Percentiles rank a stretch among this genome's conserved stretches.
Evolutionary conservation across 1,140 invertebrate genomes (phyloP).

Genomic region (Cylas formicarius): DNA sequence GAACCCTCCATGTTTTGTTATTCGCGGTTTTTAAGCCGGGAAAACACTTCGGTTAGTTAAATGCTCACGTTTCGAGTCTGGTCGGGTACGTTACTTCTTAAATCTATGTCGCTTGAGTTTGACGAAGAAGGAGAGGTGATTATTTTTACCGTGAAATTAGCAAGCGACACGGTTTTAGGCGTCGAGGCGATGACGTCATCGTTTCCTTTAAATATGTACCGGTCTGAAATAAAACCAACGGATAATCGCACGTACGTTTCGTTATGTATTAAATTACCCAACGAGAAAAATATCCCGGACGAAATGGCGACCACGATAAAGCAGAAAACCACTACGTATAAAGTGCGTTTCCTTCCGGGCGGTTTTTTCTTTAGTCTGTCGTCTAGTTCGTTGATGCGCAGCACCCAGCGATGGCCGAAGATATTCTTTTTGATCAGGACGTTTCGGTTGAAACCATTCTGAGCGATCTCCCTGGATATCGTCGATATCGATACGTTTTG

Average conservation of each 20-base stretch:
- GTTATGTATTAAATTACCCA: constrained; percentile 26
- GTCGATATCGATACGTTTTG: constrained; percentile 24
- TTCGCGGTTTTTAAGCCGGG: too few species aligned
- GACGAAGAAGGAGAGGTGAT: too few species aligned
- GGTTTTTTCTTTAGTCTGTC: constrained; percentile 15
- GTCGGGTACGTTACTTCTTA: too few species aligned
- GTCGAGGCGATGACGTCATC: too few species aligned
- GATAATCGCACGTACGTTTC: too few species aligned
- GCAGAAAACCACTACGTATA: constrained; percentile 29
- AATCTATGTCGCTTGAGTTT: too few species aligned
- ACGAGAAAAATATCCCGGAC: constrained; percentile 29
- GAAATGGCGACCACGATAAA: constrained; percentile 26
- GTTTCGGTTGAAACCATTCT: constrained; percentile 29
- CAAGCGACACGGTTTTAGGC: too few species aligned
- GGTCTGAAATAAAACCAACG: constrained; percentile 13
- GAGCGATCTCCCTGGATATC: constrained; percentile 28
- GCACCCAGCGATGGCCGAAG: constrained; percentile 37
- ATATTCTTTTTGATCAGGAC: constrained; percentile 34
- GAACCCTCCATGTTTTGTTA: too few species aligned
- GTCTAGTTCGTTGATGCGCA: constrained; percentile 30
- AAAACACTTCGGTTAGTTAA: too few species aligned
- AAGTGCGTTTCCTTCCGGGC: constrained; percentile 13
- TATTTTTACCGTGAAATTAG: too few species aligned
- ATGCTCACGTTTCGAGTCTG: too few species aligned
- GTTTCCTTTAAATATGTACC: constrained; percentile 4